Percentiles rank a stretch among this genome's conserved stretches.
Conservation (phyloP, 2,888 invertebrate genomes). For the Oscheius sp. region DNA sequence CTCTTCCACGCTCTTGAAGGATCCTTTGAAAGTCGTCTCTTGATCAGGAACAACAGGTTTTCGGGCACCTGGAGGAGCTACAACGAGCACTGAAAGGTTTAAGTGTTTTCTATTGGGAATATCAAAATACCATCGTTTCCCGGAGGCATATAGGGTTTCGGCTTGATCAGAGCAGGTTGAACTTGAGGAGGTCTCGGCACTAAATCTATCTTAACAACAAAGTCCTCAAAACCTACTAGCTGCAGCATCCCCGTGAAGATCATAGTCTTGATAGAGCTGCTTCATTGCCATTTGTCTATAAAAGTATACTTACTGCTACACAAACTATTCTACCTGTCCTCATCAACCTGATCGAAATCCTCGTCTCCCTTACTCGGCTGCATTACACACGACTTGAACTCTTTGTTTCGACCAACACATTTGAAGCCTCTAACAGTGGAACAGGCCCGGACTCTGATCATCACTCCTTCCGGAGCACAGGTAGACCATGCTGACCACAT, state of each 20-base stretch:
- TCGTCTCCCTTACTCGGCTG: conserved; percentile 38
- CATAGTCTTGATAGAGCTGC: conserved; percentile 69
- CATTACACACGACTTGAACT: conserved; percentile 60
- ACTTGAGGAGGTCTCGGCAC: conserved; percentile 1
- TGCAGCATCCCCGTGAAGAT: conserved; percentile 36
- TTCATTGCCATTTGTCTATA: conserved; percentile 63
- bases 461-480: conserved; percentile 59
- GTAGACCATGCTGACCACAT: conserved; percentile 73
- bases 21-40: neutral
- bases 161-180: neutral
- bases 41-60: neutral
- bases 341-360: conserved; percentile 46
- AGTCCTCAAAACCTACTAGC: neutral
- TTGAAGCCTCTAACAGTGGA: conserved; percentile 72
- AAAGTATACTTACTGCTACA: conserved; percentile 31
- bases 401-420: conserved; percentile 70
- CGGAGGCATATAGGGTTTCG: neutral
- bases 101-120: too few relatives aligned
- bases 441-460: conserved; percentile 70
- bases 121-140: conserved; percentile 5
- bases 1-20: conserved; percentile 13
- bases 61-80: conserved; percentile 10
- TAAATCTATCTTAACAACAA: neutral
- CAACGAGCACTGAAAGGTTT: conserved; percentile 7
- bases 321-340: conserved; percentile 33